Evolutionary conservation across 2,797 vertebrate genomes (phyloP).

Genomic region (Anguilla anguilla): DNA sequence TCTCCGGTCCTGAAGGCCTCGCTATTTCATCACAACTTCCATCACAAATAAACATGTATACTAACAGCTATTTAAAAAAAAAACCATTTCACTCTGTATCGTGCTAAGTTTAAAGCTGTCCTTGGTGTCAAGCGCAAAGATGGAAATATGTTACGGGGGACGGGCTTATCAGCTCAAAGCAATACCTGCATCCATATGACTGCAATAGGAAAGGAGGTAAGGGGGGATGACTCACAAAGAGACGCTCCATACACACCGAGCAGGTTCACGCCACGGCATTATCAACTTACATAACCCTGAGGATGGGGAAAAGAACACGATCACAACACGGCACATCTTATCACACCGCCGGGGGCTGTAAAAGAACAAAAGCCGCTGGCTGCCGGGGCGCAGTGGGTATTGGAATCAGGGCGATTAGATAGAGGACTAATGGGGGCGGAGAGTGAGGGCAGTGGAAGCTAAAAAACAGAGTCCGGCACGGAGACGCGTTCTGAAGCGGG

Average conservation of each 20-base stretch:
- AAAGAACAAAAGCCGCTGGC: constrained; percentile 34
- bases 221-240: background rate
- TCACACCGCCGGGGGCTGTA: constrained; percentile 34
- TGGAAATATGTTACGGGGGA: background rate
- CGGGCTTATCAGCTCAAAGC: background rate
- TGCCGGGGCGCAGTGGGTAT: constrained; percentile 19
- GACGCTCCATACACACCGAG: background rate
- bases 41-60: background rate
- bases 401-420: constrained; percentile 28
- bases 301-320: constrained; percentile 42
- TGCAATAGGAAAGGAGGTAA: background rate
- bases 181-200: background rate
- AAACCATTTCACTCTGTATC: background rate
- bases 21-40: background rate
- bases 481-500: background rate
- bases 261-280: constrained; percentile 7
- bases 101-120: background rate
- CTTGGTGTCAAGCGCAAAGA: background rate
- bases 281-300: constrained; percentile 41
- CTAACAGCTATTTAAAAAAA: background rate
- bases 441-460: background rate
- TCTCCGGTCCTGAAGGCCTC: background rate
- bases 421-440: constrained; percentile 19
- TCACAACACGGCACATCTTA: constrained; percentile 33
- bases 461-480: background rate